Evolutionary conservation across 2,888 invertebrate genomes (phyloP), one percentile per base, ranked within the genome.

Genomic region (Nemotelus nigrinus): DNA sequence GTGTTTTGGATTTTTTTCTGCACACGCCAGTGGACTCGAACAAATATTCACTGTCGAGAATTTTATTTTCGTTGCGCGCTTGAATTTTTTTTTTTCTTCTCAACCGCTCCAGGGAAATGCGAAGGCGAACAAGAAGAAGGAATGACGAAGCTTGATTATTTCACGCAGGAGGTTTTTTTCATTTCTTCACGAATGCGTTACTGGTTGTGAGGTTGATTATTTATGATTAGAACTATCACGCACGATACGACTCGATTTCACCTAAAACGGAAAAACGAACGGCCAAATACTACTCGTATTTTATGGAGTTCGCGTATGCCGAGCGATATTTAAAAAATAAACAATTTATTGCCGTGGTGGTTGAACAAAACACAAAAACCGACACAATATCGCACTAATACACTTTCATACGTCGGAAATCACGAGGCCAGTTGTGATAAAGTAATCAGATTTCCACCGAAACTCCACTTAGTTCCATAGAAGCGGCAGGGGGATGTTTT

Each of bases 281-380:
- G 5, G 50, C 50, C 8, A 50, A 5, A 50, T 50, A 50, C 6
- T 50, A 50, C 5, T 50, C 8, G 50, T 50, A 63, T 41, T 25
- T 63, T 57, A 57, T 25, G 25, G 25, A n/a, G 57, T 57, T 10
- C 10, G 25, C 57, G 25, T n/a, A 57, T 10, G 3, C 25, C 43
- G 41, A 8, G 63, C 39, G 43, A 63, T 63, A 41, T 8, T 63
- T 63, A 43, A n/a, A 67, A 67, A 67, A 67, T 67, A 67, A 67
- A 70, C 70, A 55, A 55, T 55, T 70, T 70, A 70, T 70, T 39
- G 70, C 70, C 70, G 53, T 41, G 44, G 43, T 53, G 39, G 43
- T 70, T 55, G 41, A 68, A 6, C 8, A 68, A 39, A 50, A 68
- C 8, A 25, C 41, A 63, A 0, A 41, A 2, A 41, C 63, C 63